Evolutionary conservation across 2,888 invertebrate species (phyloP).

Genomic region (Cephalotes varians): DNA sequence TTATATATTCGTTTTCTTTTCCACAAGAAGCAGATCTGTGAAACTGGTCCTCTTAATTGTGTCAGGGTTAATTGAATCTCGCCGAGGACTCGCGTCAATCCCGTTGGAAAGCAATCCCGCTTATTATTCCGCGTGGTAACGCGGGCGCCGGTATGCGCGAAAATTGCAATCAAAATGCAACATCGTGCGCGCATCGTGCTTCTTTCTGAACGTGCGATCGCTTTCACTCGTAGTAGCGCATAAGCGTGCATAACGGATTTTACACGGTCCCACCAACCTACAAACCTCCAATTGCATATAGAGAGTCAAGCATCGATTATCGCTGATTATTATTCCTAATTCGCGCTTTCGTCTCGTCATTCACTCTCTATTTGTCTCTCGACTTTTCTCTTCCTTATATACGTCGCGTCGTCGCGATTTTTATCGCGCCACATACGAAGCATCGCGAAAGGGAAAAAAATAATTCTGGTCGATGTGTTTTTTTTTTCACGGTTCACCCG

Average conservation of each 20-base stretch:
- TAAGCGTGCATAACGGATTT: slow-evolving; percentile 79
- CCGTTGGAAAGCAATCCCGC: slow-evolving; percentile 30
- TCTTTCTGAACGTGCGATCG: slow-evolving; percentile 54
- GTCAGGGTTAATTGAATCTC: slow-evolving; percentile 39
- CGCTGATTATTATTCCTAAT: slow-evolving; percentile 62
- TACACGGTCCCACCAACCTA: slow-evolving; percentile 81
- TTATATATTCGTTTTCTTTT: not conserved
- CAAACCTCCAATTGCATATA: slow-evolving; percentile 80
- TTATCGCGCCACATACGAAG: slow-evolving; percentile 48
- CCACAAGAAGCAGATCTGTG: not conserved
- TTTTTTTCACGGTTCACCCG: slow-evolving; percentile 36
- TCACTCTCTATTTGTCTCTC: not conserved
- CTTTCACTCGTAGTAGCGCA: slow-evolving; percentile 69
- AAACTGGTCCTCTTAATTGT: not conserved
- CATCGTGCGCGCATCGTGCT: slow-evolving; percentile 29
- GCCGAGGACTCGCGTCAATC: slow-evolving; percentile 7
- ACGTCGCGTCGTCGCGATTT: not conserved
- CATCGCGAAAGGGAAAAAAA: slow-evolving; percentile 67
- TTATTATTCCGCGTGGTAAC: slow-evolving; percentile 46
- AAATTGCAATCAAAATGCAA: slow-evolving; percentile 45
- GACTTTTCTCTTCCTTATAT: not conserved
- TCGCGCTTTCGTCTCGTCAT: slow-evolving; percentile 38
- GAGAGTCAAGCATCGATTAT: slow-evolving; percentile 60
- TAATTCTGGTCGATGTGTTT: slow-evolving; percentile 2
- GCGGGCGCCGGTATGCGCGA: slow-evolving; percentile 27